phyloP scores from a whole-genome alignment of 1,140 invertebrate genomes.

The Whitmania pigra region DNA sequence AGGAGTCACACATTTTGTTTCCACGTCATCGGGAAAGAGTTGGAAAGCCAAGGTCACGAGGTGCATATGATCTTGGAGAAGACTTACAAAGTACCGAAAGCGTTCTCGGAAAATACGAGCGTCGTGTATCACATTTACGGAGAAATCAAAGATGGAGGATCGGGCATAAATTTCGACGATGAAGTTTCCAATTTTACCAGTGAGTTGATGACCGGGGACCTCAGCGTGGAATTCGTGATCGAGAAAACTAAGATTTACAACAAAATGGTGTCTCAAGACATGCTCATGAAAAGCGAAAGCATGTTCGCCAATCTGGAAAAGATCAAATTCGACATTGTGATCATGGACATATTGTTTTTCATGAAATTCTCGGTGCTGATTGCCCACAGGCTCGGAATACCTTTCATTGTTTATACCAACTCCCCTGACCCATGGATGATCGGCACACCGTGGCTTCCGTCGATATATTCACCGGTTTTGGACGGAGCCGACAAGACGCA shows the following conservation, averaged over 20 bases:
- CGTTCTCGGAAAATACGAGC: neutral
- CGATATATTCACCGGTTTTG: neutral
- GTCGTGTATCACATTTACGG: neutral
- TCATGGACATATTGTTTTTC: constrained; percentile 15
- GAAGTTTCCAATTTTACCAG: neutral
- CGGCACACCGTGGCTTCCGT: constrained; percentile 15
- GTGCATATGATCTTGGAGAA: constrained; percentile 16
- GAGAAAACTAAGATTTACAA: neutral
- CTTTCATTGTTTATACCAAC: constrained; percentile 13
- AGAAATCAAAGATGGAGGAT: neutral
- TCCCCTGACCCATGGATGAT: constrained; percentile 11
- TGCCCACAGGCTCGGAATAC: constrained; percentile 16
- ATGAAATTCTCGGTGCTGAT: neutral
- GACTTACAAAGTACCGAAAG: too few relatives aligned
- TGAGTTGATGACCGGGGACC: too few relatives aligned
- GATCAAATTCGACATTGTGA: constrained; percentile 11
- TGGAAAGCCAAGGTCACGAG: constrained; percentile 15
- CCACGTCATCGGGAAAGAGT: constrained; percentile 1
- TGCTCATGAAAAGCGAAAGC: neutral
- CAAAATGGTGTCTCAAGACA: neutral
- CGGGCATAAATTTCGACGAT: neutral
- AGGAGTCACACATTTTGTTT: constrained; percentile 9
- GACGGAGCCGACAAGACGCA: neutral
- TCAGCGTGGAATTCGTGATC: neutral
- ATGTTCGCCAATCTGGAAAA: constrained; percentile 11